Base-by-base conservation (phyloP, 37 sponge, comb jelly and placozoan genomes). In the Hexactinellida sp. region DNA sequence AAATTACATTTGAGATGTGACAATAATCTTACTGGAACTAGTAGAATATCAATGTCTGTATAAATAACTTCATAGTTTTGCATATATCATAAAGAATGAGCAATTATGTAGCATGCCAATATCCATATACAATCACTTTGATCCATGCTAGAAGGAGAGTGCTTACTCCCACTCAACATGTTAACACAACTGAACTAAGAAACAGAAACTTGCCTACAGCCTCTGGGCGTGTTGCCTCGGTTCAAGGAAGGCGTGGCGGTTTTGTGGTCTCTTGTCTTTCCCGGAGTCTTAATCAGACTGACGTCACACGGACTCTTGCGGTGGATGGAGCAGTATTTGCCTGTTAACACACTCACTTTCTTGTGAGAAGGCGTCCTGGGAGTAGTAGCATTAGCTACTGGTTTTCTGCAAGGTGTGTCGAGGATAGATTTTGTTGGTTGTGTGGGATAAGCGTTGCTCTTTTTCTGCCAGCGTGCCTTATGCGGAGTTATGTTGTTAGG, bases 401-500 rank as follows among this genome's bases (percentile, higher is more conserved):
- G 76, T 7, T 3, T 21, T 21, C 13, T n/a, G 21, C 3, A 7
- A 7, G 76, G 30, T 10, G 30, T 25, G 28, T 63, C 30, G 76
- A 1, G 21, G 3, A 63, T n/a, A 32, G 76, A 23, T 7, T n/a
- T 10, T 3, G 76, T 63, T 25, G 3, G 21, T 10, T 63, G 76
- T 7, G 5, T 63, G n/a, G n/a, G n/a, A 63, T 63, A 63, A n/a
- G 34, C 34, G 76, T 63, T 63, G 76, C 76, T 63, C 34, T 63
- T 63, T 63, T 25, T 63, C 76, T 63, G 76, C 76, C 76, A 63
- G 76, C 76, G 76, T 25, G 76, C 76, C 34, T 63, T 63, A 63
- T 63, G 76, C 3, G 76, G 76, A 25, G 76, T 63, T 10, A 63
- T 32, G 76, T 63, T 63, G 5, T 63, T 63, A 1, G 76, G 76